Evolutionary conservation across 2,888 invertebrate genomes (phyloP).

Genomic region (Bhutanitis thaidina): DNA sequence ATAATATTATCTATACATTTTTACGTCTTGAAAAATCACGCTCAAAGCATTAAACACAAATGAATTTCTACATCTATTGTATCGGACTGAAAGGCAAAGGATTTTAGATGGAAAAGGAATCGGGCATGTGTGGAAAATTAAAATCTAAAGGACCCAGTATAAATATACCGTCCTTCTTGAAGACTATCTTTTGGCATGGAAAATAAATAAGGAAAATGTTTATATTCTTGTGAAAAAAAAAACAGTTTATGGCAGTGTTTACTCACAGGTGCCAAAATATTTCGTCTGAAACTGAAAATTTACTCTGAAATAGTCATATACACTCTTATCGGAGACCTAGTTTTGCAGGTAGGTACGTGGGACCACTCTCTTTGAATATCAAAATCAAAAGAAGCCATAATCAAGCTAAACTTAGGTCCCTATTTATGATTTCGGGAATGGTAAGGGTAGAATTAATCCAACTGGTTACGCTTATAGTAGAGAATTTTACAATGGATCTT

Average conservation of each 20-base stretch:
- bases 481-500: slow-evolving; percentile 65
- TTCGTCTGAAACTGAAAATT: slow-evolving; percentile 14
- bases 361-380: slow-evolving; percentile 75
- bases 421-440: slow-evolving; percentile 55
- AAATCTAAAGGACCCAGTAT: slow-evolving; percentile 42
- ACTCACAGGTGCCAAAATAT: slow-evolving; percentile 25
- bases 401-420: slow-evolving; percentile 60
- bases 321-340: slow-evolving; percentile 54
- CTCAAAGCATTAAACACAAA: slow-evolving; percentile 13
- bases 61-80: slow-evolving; percentile 9
- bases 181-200: slow-evolving; percentile 40
- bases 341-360: slow-evolving; percentile 64
- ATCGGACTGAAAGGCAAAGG: slow-evolving; percentile 44
- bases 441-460: slow-evolving; percentile 60
- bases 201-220: slow-evolving; percentile 21
- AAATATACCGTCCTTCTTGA: slow-evolving; percentile 62
- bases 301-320: slow-evolving; percentile 26
- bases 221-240: slow-evolving; percentile 26
- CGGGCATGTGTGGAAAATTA: slow-evolving; percentile 23
- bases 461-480: slow-evolving; percentile 76
- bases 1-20: slow-evolving; percentile 21
- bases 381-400: slow-evolving; percentile 59
- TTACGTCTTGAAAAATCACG: slow-evolving; percentile 26
- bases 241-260: slow-evolving; percentile 38
- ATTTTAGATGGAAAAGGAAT: slow-evolving; percentile 32